A percentile compares a stretch with the other conserved stretches of the same genome.
phyloP scores from a whole-genome alignment of 2,888 invertebrate species.

The Carabus problematicus region DNA sequence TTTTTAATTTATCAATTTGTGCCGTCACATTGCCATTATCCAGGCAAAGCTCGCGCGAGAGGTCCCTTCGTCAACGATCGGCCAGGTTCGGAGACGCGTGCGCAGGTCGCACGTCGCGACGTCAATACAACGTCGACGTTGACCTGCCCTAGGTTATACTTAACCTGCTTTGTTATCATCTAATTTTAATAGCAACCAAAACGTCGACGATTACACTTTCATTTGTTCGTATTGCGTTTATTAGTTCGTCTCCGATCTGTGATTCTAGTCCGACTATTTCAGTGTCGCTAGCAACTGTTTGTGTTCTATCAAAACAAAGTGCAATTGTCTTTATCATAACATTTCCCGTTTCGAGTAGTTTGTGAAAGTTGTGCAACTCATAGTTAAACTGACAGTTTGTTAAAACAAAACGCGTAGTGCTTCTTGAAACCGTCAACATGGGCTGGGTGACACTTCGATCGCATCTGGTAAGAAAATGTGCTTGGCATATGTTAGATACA shows the following conservation, averaged over 20 bases:
- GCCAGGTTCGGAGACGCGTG: background rate
- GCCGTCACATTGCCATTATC: constrained; percentile 8
- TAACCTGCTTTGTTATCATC: constrained; percentile 10
- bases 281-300: too few species aligned
- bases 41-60: background rate
- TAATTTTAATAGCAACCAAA: background rate
- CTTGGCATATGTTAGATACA: constrained; percentile 20
- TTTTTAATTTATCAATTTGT: constrained; percentile 31
- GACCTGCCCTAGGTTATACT: constrained; percentile 24
- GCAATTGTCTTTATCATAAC: too few species aligned
- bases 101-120: background rate
- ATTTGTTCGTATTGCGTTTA: too few species aligned
- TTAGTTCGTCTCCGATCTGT: too few species aligned
- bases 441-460: constrained; percentile 66
- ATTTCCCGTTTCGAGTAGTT: background rate
- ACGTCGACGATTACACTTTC: too few species aligned
- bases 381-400: background rate
- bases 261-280: too few species aligned
- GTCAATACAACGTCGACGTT: constrained; percentile 23
- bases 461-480: constrained; percentile 63
- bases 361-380: background rate
- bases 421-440: constrained; percentile 54
- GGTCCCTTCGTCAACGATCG: constrained; percentile 1
- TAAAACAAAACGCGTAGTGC: background rate
- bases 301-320: too few species aligned